A percentile compares a stretch with the other conserved stretches of the same genome.
Conservation (phyloP, 2,888 invertebrate genomes). For the Caenorhabditis imperialis region DNA sequence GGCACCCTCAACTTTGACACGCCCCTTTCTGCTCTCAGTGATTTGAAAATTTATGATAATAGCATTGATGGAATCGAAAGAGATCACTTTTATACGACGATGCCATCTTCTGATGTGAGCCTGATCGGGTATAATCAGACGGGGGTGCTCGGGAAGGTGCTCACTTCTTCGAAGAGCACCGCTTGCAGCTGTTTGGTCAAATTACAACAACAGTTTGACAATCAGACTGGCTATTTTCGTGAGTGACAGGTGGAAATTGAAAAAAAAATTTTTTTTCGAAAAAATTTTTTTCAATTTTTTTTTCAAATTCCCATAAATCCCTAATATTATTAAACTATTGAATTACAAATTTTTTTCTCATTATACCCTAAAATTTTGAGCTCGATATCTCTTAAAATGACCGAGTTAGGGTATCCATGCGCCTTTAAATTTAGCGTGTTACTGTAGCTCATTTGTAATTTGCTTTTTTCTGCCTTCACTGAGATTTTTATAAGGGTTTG, state of each 20-base stretch:
- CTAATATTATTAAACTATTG: too few relatives aligned
- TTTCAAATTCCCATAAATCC: too few relatives aligned
- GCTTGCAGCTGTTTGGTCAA: slow-evolving; percentile 62
- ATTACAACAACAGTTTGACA: slow-evolving; percentile 60
- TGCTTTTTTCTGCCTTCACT: too few relatives aligned
- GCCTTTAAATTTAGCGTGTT: too few relatives aligned
- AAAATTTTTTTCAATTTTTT: too few relatives aligned
- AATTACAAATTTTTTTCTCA: too few relatives aligned
- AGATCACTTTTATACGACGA: slow-evolving; percentile 67
- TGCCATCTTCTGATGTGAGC: slow-evolving; percentile 29
- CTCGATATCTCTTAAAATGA: too few relatives aligned
- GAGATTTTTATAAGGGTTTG: too few relatives aligned
- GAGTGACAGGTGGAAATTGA: slow-evolving; percentile 5
- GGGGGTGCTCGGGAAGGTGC: slow-evolving; percentile 57
- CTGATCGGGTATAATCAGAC: slow-evolving; percentile 46
- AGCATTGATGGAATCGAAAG: slow-evolving; percentile 42
- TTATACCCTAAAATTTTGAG: too few relatives aligned
- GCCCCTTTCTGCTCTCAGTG: slow-evolving; percentile 29
- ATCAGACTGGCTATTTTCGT: slow-evolving; percentile 64
- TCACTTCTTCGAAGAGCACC: slow-evolving; percentile 53
- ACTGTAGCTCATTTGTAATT: too few relatives aligned
- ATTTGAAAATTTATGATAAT: slow-evolving; percentile 62
- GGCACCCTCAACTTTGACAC: slow-evolving; percentile 40
- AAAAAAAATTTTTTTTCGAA: not conserved
- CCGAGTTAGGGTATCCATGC: too few relatives aligned